Conservation (phyloP, 2,888 invertebrate species). For the Epiblema foenella region DNA sequence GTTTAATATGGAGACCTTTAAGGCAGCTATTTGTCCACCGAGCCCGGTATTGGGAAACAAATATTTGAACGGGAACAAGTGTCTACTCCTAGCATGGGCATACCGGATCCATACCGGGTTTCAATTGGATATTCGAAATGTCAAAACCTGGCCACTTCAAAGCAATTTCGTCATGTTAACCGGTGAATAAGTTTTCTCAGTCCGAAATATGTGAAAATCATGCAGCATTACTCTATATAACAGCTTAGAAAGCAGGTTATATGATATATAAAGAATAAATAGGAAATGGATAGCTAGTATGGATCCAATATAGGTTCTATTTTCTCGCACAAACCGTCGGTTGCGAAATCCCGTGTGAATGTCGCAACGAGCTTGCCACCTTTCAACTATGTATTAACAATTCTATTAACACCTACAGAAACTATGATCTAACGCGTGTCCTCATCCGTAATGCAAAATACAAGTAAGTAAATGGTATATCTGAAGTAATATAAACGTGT, state of each 20-base stretch:
- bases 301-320: conserved; percentile 39
- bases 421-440: conserved; percentile 34
- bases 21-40: conserved; percentile 28
- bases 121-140: conserved; percentile 15
- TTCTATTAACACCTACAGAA: conserved; percentile 62
- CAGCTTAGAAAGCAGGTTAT: conserved; percentile 46
- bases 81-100: conserved; percentile 11
- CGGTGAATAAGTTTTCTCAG: conserved; percentile 10
- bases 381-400: conserved; percentile 68
- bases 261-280: conserved; percentile 35
- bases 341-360: conserved; percentile 59
- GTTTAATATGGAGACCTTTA: conserved; percentile 32
- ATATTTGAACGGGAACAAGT: conserved; percentile 38
- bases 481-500: neutral
- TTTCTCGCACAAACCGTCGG: conserved; percentile 51
- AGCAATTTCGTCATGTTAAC: conserved; percentile 10
- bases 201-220: conserved; percentile 26
- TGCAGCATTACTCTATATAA: conserved; percentile 23
- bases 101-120: conserved; percentile 12
- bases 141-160: conserved; percentile 7
- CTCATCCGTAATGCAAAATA: conserved; percentile 35
- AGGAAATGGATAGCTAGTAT: conserved; percentile 45
- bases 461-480: conserved; percentile 12
- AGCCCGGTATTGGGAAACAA: conserved; percentile 30
- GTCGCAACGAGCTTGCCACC: conserved; percentile 60